These are phyloP conservation scores for Phallusia fumigata DNA, from an alignment of 23 tunicate genomes.

Conservation along the genomic window DNA sequence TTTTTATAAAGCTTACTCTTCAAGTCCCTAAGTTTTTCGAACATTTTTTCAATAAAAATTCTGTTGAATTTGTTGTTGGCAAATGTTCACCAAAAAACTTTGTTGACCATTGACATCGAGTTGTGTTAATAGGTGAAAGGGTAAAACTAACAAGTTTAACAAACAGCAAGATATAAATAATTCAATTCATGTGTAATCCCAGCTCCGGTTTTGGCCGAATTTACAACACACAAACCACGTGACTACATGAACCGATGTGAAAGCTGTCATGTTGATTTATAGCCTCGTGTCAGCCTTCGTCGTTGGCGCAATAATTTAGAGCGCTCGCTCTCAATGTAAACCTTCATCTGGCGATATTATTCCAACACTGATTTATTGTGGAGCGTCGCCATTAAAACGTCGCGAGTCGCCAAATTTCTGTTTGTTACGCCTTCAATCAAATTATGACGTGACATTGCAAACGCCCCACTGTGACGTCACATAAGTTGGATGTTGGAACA, in stretches of 20 bases:
- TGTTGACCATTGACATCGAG: too few species aligned
- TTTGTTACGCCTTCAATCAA: slow-evolving; percentile 8
- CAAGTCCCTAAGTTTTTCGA: too few species aligned
- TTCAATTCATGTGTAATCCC: too few species aligned
- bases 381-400: slow-evolving; percentile 5
- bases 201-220: too few species aligned
- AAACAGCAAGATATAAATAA: too few species aligned
- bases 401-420: background rate
- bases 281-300: background rate
- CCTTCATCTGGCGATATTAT: background rate
- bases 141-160: too few species aligned
- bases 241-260: background rate
- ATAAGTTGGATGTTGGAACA: background rate
- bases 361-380: background rate
- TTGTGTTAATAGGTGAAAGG: too few species aligned
- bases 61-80: too few species aligned
- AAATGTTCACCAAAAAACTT: too few species aligned
- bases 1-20: too few species aligned
- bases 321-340: background rate
- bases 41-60: too few species aligned
- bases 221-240: too few species aligned
- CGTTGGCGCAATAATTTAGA: slow-evolving; percentile 5
- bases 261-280: background rate
- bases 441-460: background rate
- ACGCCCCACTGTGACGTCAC: slow-evolving; percentile 6